Base-by-base conservation (phyloP, 1,140 invertebrate genomes). In the Fopius arisanus region DNA sequence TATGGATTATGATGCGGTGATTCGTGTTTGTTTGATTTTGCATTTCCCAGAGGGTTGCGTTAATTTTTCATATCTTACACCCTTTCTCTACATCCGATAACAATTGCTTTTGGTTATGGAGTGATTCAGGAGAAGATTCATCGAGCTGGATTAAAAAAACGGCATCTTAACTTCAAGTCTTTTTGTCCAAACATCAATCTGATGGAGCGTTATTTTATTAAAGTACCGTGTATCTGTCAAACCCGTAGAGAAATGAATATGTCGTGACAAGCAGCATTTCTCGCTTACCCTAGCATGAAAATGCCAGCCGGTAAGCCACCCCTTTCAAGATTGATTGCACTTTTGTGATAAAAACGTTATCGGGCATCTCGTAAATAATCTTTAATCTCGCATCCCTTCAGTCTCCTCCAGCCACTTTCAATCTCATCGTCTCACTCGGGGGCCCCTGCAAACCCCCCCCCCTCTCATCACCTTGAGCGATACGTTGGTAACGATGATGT, bases 321-420 rank as follows among this genome's bases (percentile, higher is more conserved):
- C 82, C 85, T 83, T 86, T 86, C 78, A 82, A 81, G 83, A 84
- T 84, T 86, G 86, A 87, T 87, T 82, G 81, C 80, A 79, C 74
- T 72, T 78, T 65, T 78, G 70, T 82, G 84, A 88, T 87, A 85
- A 87, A 86, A 86, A 84, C 80, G 80, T 86, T 87, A 87, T 87
- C 85, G 82, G 78, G 23, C 83, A 84, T 86, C 83, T 81, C 81
- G 81, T 84, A 86, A 84, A 87, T 87, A 87, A 86, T 87, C 84
- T 87, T 83, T 86, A 86, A 86, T 86, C 83, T 81, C 70, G 48
- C 70, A 70, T 48, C 75, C 43, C 72, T 73, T 70, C 70, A 72
- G 7, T 19, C 48, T 33, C 12, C 21, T 48, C 19, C 51, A 28
- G 23, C 16, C 63, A 14, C 37, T 65, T 48, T 63, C 68, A 62